These are phyloP conservation scores for Gnathochromis pfefferi DNA, from an alignment of 2,113 vertebrate genomes.

Conservation along the genomic window DNA sequence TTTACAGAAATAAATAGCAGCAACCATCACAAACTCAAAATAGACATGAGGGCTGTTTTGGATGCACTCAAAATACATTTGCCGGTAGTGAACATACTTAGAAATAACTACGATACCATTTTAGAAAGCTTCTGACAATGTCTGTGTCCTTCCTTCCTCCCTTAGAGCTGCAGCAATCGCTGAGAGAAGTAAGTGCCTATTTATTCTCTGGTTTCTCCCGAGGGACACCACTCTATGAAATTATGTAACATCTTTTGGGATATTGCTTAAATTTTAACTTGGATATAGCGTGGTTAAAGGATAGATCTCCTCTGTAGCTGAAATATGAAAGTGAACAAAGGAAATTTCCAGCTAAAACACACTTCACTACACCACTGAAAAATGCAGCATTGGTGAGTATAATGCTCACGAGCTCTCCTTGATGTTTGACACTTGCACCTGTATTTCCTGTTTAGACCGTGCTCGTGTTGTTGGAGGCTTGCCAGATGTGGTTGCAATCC, in stretches of 20 bases:
- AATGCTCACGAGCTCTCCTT: not conserved
- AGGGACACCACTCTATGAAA: not conserved
- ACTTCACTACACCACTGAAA: not conserved
- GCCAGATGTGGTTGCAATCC: constrained; percentile 97
- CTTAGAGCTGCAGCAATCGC: constrained; percentile 91
- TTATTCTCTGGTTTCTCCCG: constrained; percentile 1
- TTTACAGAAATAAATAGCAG: constrained; percentile 15
- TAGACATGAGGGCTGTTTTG: not conserved
- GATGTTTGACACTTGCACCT: not conserved
- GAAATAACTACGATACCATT: constrained; percentile 14
- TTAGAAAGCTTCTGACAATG: constrained; percentile 47
- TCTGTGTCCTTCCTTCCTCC: constrained; percentile 49
- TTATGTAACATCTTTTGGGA: not conserved
- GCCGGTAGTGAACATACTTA: constrained; percentile 31
- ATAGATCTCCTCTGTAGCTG: not conserved
- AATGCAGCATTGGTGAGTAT: not conserved
- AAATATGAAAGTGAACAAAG: not conserved
- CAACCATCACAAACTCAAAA: constrained; percentile 5
- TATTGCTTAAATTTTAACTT: not conserved
- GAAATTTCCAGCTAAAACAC: not conserved
- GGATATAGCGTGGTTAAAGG: not conserved
- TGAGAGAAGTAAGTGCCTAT: constrained; percentile 90
- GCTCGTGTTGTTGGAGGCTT: constrained; percentile 92
- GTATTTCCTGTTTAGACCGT: constrained; percentile 77
- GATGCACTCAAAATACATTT: constrained; percentile 24